A percentile compares a stretch with the other conserved stretches of the same genome.
Conservation (phyloP, 1,140 invertebrate genomes). For the Bombus breviceps region DNA sequence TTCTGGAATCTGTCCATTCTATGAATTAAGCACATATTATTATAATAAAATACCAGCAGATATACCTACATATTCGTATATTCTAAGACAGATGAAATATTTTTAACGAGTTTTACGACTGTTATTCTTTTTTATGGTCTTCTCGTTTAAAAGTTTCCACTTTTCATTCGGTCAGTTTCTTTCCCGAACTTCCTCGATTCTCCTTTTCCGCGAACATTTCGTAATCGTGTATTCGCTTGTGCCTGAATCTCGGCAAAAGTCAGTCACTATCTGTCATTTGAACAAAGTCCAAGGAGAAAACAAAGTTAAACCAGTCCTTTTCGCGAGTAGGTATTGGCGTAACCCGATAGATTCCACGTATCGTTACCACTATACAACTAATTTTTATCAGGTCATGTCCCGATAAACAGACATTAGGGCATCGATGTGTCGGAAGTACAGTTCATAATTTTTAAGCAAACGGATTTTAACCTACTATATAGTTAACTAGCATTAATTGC, state of each 20-base stretch:
- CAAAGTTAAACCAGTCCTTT: not conserved
- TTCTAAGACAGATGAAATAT: not conserved
- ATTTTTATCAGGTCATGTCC: not conserved
- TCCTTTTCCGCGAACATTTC: not conserved
- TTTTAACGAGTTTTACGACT: not conserved
- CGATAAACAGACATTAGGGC: too few species aligned
- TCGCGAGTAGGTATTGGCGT: accelerated
- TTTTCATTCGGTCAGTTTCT: not conserved
- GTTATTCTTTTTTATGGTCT: not conserved
- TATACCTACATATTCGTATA: not conserved
- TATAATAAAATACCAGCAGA: too few species aligned
- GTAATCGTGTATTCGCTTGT: not conserved
- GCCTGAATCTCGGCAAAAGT: not conserved
- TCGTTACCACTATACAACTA: too few species aligned
- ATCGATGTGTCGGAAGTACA: not conserved
- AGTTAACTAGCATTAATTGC: not conserved
- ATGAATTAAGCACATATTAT: too few species aligned
- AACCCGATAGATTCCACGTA: not conserved
- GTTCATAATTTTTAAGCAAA: not conserved
- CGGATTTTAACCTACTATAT: not conserved
- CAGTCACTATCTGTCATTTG: too few species aligned
- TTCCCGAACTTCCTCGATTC: not conserved
- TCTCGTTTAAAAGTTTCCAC: not conserved
- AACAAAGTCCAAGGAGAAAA: constrained; percentile 13
- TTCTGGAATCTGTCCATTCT: too few species aligned